Base-by-base conservation (phyloP, 2,797 vertebrate genomes). In the Pangasius macronema region DNA sequence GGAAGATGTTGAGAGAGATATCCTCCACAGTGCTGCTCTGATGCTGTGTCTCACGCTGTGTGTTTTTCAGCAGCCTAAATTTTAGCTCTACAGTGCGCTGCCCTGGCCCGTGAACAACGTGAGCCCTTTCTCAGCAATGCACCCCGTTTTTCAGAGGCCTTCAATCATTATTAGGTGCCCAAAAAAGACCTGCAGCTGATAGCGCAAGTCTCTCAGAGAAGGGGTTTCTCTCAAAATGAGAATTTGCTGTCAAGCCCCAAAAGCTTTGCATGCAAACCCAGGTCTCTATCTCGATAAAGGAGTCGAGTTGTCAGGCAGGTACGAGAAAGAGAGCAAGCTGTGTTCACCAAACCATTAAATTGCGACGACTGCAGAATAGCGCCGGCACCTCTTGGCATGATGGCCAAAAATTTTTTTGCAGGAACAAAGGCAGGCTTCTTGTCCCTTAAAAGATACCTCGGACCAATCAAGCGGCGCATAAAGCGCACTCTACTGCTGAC, bases 281-380 rank as follows among this genome's bases (percentile, higher is more conserved):
- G 57, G 55, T 67, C 72, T 83, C 39, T 68, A 75, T 83, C 70
- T 57, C 18, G 39, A 46, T 61, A 57, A 86, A 76, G 65, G 65
- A 86, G 59, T 79, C 46, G 79, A 84, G 46, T 67, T 86, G 84
- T 88, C 75, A 65, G 61, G 59, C 67, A 59, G 87, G 61, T 89
- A 73, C 9, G 33, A 86, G 59, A 85, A 81, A 85, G 22, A 77
- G 39, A 36, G 63, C 82, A 70, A 76, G 77, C 81, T 86, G 84
- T 89, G 73, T 87, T 85, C 87, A 89, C 84, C 82, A 90, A 90
- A 90, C 84, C 90, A 87, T 90, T 88, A 87, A 90, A 91, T 90
- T 89, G 84, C 86, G 82, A 89, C 65, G 85, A 42, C 33, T 89
- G 73, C 76, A 63, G 86, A 87, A 87, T 55, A 61, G 81, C 82